These are phyloP conservation scores for Pocillopora damicornis DNA, from an alignment of 64 coral and sea anemone species.

Conservation along the genomic window DNA sequence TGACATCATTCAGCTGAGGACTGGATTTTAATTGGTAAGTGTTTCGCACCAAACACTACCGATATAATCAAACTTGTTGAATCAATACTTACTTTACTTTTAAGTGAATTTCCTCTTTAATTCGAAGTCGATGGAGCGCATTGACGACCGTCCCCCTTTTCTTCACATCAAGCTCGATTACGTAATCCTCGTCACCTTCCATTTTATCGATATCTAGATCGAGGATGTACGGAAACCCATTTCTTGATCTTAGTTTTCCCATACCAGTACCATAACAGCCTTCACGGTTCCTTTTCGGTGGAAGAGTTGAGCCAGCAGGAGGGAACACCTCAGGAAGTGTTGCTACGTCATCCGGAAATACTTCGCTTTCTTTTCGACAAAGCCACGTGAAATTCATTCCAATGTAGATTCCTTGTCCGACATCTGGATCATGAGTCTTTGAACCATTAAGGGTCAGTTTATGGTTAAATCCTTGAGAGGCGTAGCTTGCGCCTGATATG, in stretches of 20 bases:
- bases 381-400: slow-evolving; percentile 78
- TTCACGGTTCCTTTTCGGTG: background rate
- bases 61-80: background rate
- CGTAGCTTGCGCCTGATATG: slow-evolving; percentile 31
- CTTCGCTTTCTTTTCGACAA: slow-evolving; percentile 60
- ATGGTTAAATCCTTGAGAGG: slow-evolving; percentile 52
- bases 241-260: slow-evolving; percentile 43
- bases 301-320: slow-evolving; percentile 1
- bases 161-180: slow-evolving; percentile 47
- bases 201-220: slow-evolving; percentile 69
- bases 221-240: slow-evolving; percentile 3
- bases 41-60: background rate
- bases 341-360: slow-evolving; percentile 37
- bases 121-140: slow-evolving; percentile 23
- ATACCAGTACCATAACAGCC: slow-evolving; percentile 92
- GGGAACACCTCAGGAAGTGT: slow-evolving; percentile 48
- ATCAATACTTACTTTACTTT: slow-evolving; percentile 43
- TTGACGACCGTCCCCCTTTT: slow-evolving; percentile 28
- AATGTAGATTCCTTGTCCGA: slow-evolving; percentile 52
- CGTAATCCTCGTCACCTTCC: slow-evolving; percentile 59
- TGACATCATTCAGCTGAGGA: too few species aligned
- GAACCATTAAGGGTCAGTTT: slow-evolving; percentile 51
- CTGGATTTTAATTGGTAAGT: too few species aligned
- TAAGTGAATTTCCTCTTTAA: slow-evolving; percentile 76
- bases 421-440: slow-evolving; percentile 64